Evolutionary conservation across 2,797 vertebrate genomes (phyloP), one percentile per base, ranked within the genome.

Genomic region (Scolopax bukidnonensis): DNA sequence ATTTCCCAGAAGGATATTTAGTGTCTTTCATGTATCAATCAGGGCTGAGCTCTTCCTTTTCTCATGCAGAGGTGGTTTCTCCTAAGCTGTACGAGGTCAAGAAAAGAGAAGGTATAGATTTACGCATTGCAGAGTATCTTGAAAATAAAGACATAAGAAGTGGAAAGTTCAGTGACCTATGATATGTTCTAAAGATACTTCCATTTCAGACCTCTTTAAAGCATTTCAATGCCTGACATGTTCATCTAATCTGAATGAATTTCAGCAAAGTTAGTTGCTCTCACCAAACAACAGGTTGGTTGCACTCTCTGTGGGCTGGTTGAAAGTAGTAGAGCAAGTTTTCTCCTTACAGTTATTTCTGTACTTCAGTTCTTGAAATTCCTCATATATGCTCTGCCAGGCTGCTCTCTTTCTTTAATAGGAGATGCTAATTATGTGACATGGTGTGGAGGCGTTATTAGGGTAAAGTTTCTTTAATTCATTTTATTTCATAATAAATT

Each of bases 11-110:
- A 96, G 89, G 59, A 63, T 92, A 67, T 93, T 94, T 94, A 93
- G 54, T 64, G 33, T 78, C 93, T 97, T 97, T 97, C 86, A 94
- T 94, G 81, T 93, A 85, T 94, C 94, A 89, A 19, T 90, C 93
- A 96, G 36, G 25, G 23, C 65, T 76, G 45, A 82, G 71, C 28
- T 94, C 59, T 90, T 83, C 47, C 32, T 85, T 94, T 94, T 91
- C 76, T 94, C 45, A 85, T 94, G 69, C 81, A 48, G 53, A 82
- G 36, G 17, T 67, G n/a, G 36, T 90, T 91, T 87, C 79, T 87
- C 10, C 47, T 40, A 56, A 79, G 16, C 51, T 88, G 9, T 45
- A 76, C 33, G 56, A 75, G 65, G 77, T 95, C 51, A 87, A 78
- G 85, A 93, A 81, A 71, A 60, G 40, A 92, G 40, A 83, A 69